These are phyloP conservation scores for Sinodicranocentrus sp. DNA, from an alignment of 2,888 invertebrate genomes.

Conservation along the genomic window DNA sequence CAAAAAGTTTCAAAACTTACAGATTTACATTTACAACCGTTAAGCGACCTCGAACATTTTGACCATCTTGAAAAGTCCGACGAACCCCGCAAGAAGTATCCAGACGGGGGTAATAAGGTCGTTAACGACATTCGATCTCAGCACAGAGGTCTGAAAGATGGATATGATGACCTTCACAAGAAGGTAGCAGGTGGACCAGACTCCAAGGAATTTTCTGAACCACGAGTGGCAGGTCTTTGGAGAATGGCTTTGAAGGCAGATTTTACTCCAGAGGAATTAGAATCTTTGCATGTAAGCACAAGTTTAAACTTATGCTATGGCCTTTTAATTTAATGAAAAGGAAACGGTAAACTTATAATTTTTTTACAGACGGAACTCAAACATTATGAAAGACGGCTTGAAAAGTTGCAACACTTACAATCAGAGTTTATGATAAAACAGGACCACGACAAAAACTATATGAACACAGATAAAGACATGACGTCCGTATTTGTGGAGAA, in stretches of 20 bases:
- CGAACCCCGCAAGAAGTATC: conserved; percentile 63
- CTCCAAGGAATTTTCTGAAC: conserved; percentile 92
- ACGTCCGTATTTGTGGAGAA: conserved; percentile 84
- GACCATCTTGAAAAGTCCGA: conserved; percentile 69
- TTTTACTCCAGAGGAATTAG: conserved; percentile 89
- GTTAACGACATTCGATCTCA: conserved; percentile 82
- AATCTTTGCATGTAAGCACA: conserved; percentile 86
- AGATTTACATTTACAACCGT: conserved; percentile 63
- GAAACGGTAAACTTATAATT: not conserved
- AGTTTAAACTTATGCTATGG: no score
- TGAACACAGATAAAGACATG: conserved; percentile 75
- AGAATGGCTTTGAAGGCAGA: conserved; percentile 87
- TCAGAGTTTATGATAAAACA: conserved; percentile 83
- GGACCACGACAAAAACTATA: conserved; percentile 72
- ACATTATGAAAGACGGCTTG: conserved; percentile 91
- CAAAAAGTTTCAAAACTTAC: no score
- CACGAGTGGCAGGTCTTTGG: conserved; percentile 87
- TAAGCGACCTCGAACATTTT: conserved; percentile 58
- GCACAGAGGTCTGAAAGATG: conserved; percentile 87
- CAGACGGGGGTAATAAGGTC: conserved; percentile 56
- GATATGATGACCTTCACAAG: conserved; percentile 87
- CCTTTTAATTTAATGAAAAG: no score
- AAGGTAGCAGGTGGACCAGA: conserved; percentile 88
- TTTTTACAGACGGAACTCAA: conserved; percentile 85
- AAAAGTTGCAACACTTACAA: conserved; percentile 90